Evolutionary conservation across 2,113 vertebrate genomes (phyloP), one percentile per base, ranked within the genome.

Genomic region (Prolemur simus): DNA sequence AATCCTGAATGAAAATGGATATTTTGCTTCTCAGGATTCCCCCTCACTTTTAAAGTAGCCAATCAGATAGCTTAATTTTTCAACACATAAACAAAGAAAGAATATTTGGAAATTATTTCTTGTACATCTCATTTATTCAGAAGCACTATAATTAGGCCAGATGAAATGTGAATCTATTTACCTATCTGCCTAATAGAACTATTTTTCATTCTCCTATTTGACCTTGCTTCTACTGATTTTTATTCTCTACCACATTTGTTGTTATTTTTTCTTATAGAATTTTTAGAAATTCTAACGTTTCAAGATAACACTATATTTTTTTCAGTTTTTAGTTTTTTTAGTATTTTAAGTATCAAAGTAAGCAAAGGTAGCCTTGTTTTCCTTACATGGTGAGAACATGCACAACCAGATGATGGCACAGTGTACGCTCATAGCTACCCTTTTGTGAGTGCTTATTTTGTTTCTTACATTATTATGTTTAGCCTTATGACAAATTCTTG

Each of bases 1-100:
- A 97, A 97, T 87, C 80, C 74, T 93, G 69, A 96, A 97, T 96
- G 92, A 97, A 97, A 98, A 96, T 91, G 73, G 84, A 96, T 82
- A 93, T 71, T 93, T 91, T 96, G 63, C 63, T 94, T 96, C 74
- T 93, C 34, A 54, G 39, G 56, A 94, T 74, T 74, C 42, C 12
- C 6, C 37, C 21, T 93, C 14, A 29, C 17, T 71, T 89, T 89
- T 89, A 87, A 89, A 93, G 37, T 81, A 91, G 11, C 77, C 76
- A 93, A 76, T 96, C 84, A 97, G 68, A 85, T 12, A 89, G 73
- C 37, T 94, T 88, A 94, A 42, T 83, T 91, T 94, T 96, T 95
- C 45, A 96, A 86, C 83, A 95, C 37, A 83, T 97, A 97, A 96
- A 94, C 90, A 96, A 96, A 96, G 95, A 96, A 96, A 82, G 34